Base-by-base conservation (phyloP, 2,797 vertebrate genomes). In the Choloepus didactylus region DNA sequence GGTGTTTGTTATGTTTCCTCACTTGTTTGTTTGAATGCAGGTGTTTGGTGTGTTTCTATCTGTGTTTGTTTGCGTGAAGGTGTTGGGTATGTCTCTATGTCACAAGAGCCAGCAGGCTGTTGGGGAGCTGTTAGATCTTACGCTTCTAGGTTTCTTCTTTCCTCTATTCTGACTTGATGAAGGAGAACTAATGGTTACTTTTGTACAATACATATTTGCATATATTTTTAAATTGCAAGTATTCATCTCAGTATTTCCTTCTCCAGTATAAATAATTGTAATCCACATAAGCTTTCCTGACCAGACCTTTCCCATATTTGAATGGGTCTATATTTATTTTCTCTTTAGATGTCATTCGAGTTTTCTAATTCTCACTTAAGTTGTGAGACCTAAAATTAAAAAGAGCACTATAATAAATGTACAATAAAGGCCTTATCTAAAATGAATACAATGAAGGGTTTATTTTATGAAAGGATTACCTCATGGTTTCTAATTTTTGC, bases 281-380 rank as follows among this genome's bases (percentile, higher is more conserved):
- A 51, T 49, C 89, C 38, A 73, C 67, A 4, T 76, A 81, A 89
- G 15, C 16, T 44, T 91, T 87, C 35, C 83, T 73, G 31, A 85
- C 5, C 11, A 86, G 51, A 91, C 23, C n/a, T 72, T 80, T 79
- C 44, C 21, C 29, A 16, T 60, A 59, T 86, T 66, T 84, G 25
- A 59, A 59, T 41, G 54, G 67, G 35, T 64, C 41, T 73, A 6
- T 69, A 44, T 59, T 83, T 82, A 9, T 67, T 79, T 67, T 75
- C 29, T 73, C 12, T 95, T 85, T 66, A 35, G 35, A 49, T 59
- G 59, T 87, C 29, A 80, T 91, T 83, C 23, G 80, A 23, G 21
- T 82, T 77, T 15, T 87, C 16, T 85, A 75, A 90, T 79, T 90
- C 19, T 79, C 56, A 75, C 66, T 83, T 70, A 23, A 69, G 14